phyloP scores from a whole-genome alignment of 2,888 invertebrate genomes.

The Congeria kusceri region DNA sequence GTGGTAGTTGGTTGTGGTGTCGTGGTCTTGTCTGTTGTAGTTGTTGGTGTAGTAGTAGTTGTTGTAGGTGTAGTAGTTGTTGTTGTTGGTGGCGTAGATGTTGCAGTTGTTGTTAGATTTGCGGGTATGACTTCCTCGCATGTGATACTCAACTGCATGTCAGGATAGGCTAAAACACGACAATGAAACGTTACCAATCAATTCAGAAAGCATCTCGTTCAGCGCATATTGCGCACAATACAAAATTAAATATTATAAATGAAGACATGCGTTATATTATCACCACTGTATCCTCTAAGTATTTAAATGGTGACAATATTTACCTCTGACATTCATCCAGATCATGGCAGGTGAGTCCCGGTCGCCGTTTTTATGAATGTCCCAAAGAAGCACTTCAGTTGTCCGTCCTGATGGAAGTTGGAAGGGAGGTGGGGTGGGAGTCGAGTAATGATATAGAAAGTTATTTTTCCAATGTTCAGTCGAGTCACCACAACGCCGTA shows the following conservation, averaged over 20 bases:
- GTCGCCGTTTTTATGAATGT: not conserved
- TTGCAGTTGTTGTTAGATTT: not conserved
- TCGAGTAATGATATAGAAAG: not conserved
- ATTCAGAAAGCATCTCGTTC: too few relatives aligned
- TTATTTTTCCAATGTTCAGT: not conserved
- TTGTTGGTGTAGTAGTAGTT: not conserved
- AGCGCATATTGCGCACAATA: too few relatives aligned
- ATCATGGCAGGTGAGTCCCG: conserved; percentile 1
- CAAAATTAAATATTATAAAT: too few relatives aligned
- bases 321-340: not conserved
- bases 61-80: not conserved
- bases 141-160: not conserved
- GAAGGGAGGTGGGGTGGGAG: not conserved
- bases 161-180: too few relatives aligned
- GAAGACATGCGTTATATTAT: too few relatives aligned
- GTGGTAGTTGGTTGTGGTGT: not conserved
- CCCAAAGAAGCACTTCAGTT: not conserved
- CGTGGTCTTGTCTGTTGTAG: not conserved
- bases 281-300: too few relatives aligned
- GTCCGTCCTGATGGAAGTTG: not conserved
- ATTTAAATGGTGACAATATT: too few relatives aligned
- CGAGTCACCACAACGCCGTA: not conserved
- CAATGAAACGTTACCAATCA: too few relatives aligned
- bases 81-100: not conserved
- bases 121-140: conserved; percentile 2